Evolutionary conservation across 1,140 invertebrate genomes (phyloP), one percentile per base, ranked within the genome.

Genomic region (Rhagoletis zephyria): DNA sequence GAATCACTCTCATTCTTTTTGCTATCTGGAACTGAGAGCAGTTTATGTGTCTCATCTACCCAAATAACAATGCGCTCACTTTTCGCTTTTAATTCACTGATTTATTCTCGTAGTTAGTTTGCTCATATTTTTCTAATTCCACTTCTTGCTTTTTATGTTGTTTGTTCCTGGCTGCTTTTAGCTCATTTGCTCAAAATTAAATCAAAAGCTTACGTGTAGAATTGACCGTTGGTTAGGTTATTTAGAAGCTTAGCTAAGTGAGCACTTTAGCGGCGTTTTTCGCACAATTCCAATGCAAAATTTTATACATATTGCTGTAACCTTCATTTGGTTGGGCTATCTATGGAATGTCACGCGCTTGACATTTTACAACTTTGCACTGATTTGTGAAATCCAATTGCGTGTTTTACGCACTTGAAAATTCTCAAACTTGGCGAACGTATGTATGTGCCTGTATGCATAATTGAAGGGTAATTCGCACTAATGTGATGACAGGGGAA

Each of bases 321-420:
- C 70, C 70, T 77, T 77, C 42, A 77, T 16, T 19, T 30, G 64
- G 63, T 12, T 60, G 59, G 64, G 30, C 16, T 77, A 56, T 16
- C 45, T 77, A 51, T 77, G 70, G 70, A 51, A 77, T 77, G 70
- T 77, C 70, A 77, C 70, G 70, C 70, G 48, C 70, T 77, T 77
- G 48, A 56, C 42, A 77, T 51, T 77, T 51, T 51, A 48, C 16
- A 51, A 77, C 48, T 48, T 77, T 56, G 70, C 45, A 77, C 48
- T 77, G 70, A 77, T 77, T 77, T 77, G n/a, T 51, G 12, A 51
- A 77, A 51, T 77, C 48, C 48, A 51, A 77, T 42, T 77, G 70
- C n/a, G 3, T 77, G 48, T 77, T 19, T 5, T n/a, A 77, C 70
- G 45, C 70, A 77, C 45, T 77, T 77, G 16, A 51, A 56, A n/a